phyloP scores from a whole-genome alignment of 1,140 invertebrate species.

The Brachionus plicatilis region DNA sequence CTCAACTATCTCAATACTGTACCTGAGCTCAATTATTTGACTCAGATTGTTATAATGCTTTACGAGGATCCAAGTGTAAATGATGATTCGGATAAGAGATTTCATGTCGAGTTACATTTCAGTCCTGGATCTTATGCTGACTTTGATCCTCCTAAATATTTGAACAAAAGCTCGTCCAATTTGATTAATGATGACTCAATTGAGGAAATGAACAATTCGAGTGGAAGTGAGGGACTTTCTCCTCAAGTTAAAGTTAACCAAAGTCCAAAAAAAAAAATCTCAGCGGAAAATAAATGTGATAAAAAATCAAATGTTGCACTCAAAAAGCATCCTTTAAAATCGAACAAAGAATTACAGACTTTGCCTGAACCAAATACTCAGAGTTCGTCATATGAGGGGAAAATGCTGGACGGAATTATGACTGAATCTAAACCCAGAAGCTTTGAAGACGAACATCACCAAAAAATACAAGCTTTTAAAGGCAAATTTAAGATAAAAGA shows the following conservation, averaged over 20 bases:
- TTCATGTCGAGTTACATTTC: constrained; percentile 43
- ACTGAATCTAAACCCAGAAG: constrained; percentile 26
- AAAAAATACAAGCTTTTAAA: constrained; percentile 13
- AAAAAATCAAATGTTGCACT: not conserved
- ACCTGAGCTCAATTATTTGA: constrained; percentile 97
- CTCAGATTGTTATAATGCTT: constrained; percentile 97
- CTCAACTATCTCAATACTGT: constrained; percentile 97
- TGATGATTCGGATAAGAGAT: constrained; percentile 40
- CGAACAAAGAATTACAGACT: not conserved
- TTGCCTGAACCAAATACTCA: not conserved
- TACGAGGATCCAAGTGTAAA: constrained; percentile 96
- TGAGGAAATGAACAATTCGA: constrained; percentile 14
- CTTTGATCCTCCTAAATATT: constrained; percentile 34
- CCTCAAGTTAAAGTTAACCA: not conserved
- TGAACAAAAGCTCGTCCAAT: not conserved
- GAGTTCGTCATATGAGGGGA: not conserved
- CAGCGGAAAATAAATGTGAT: not conserved
- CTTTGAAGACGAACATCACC: constrained; percentile 36
- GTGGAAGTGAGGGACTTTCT: constrained; percentile 1
- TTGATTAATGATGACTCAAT: not conserved
- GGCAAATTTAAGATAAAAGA: constrained; percentile 5
- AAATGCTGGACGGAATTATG: not conserved
- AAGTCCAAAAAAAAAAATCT: not conserved
- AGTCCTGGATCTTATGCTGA: constrained; percentile 40
- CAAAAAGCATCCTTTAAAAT: not conserved